Evolutionary conservation across 2,797 vertebrate species (phyloP).

Genomic region (Ara ararauna): DNA sequence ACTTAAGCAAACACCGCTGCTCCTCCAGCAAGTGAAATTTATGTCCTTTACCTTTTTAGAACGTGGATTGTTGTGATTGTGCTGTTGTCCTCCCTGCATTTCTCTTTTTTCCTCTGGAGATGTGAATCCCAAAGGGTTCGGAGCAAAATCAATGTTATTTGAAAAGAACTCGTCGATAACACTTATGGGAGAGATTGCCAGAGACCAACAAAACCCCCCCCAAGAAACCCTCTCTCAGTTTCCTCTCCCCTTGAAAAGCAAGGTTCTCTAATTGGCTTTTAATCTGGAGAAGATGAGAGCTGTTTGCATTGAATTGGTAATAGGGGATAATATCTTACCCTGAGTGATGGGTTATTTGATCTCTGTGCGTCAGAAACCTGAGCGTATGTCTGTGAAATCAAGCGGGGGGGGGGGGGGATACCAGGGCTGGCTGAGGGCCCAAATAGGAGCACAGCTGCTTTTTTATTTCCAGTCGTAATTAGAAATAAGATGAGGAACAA

Average conservation of each 20-base stretch:
- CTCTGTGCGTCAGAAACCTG: slow-evolving; percentile 60
- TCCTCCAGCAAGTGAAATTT: not conserved
- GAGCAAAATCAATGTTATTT: slow-evolving; percentile 18
- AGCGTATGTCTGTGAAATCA: slow-evolving; percentile 20
- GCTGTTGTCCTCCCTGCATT: not conserved
- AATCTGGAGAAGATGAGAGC: slow-evolving; percentile 60
- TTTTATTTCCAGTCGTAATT: slow-evolving; percentile 14
- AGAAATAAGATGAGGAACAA: slow-evolving; percentile 28
- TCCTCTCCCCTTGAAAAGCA: slow-evolving; percentile 62
- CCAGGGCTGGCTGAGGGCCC: slow-evolving; percentile 33
- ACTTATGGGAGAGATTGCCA: not conserved
- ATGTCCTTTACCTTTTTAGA: not conserved
- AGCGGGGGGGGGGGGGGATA: not conserved
- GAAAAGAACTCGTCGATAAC: not conserved
- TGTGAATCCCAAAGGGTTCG: not conserved
- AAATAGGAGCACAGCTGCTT: slow-evolving; percentile 31
- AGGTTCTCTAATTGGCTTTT: slow-evolving; percentile 76
- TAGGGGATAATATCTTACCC: slow-evolving; percentile 69
- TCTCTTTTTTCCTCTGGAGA: not conserved
- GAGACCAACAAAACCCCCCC: not conserved
- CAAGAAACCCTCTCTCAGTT: not conserved
- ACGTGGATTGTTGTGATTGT: not conserved
- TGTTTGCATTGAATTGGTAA: slow-evolving; percentile 69
- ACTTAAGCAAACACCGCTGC: slow-evolving; percentile 29
- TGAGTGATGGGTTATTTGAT: slow-evolving; percentile 78